Conservation (phyloP, 2,888 invertebrate species). For the Sesamia inferens region DNA sequence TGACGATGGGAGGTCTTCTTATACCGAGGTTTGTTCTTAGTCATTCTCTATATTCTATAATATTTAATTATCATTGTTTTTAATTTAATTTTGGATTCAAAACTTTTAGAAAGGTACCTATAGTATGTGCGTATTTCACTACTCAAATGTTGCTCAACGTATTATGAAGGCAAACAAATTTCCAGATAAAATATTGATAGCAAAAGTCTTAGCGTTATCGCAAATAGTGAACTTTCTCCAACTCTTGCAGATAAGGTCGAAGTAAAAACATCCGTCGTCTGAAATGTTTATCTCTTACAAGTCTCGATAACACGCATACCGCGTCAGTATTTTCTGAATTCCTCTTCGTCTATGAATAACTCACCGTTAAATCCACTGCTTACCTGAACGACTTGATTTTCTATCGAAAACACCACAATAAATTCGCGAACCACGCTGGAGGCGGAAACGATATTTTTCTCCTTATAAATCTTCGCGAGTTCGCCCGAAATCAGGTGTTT, state of each 20-base stretch:
- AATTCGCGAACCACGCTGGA: conserved; percentile 23
- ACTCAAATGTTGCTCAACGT: background rate
- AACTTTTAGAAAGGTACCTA: background rate
- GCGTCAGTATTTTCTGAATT: conserved; percentile 41
- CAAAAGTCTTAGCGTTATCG: conserved; percentile 35
- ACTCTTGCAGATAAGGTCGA: conserved; percentile 37
- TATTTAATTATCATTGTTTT: conserved; percentile 1
- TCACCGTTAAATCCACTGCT: conserved; percentile 43
- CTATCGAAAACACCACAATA: conserved; percentile 26
- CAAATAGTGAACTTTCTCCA: conserved; percentile 44
- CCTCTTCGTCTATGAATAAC: conserved; percentile 52
- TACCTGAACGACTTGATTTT: conserved; percentile 49
- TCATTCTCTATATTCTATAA: background rate
- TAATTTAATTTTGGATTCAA: background rate
- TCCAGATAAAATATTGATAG: conserved; percentile 26
- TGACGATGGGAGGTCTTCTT: conserved; percentile 7
- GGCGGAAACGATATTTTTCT: conserved; percentile 39
- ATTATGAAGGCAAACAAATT: conserved; percentile 23
- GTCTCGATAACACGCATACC: conserved; percentile 27
- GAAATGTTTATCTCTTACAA: conserved; percentile 48
- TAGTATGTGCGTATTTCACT: background rate
- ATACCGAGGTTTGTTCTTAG: background rate
- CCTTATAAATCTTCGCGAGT: conserved; percentile 11
- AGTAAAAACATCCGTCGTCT: conserved; percentile 46
- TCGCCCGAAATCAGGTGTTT: conserved; percentile 18